A percentile compares a stretch with the other conserved stretches of the same genome.
These are phyloP conservation scores for Nymphicus hollandicus DNA, from an alignment of 2,113 vertebrate species.

Conservation along the genomic window DNA sequence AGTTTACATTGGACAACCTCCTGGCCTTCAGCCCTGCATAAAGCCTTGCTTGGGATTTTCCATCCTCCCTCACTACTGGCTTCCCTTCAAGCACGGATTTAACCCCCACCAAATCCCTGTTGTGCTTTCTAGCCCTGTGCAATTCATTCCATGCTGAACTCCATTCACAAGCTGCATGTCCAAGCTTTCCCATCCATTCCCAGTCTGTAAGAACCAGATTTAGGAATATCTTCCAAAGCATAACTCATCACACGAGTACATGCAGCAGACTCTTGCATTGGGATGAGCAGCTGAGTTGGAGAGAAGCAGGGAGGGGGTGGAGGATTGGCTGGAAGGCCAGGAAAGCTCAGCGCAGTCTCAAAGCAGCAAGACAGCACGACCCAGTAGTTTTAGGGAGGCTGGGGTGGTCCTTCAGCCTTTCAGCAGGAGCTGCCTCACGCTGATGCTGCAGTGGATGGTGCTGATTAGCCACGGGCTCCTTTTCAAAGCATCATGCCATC, in stretches of 20 bases:
- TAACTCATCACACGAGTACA: background rate
- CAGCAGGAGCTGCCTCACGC: background rate
- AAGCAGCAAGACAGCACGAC: background rate
- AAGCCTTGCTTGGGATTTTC: background rate
- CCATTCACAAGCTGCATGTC: background rate
- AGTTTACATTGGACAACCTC: background rate
- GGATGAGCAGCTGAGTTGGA: background rate
- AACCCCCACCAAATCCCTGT: background rate
- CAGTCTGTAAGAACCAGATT: background rate
- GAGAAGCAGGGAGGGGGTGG: background rate
- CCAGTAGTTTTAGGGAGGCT: background rate
- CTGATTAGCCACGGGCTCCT: background rate
- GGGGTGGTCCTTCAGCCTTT: background rate
- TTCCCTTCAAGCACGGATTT: background rate
- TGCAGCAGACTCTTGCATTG: background rate
- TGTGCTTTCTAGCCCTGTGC: background rate
- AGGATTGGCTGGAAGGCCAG: background rate
- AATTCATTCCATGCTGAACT: background rate
- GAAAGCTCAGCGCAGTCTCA: background rate
- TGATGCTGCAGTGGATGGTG: background rate
- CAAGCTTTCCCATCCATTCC: background rate
- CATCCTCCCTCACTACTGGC: background rate
- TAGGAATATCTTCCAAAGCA: background rate
- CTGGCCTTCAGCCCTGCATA: background rate
- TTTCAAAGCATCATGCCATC: background rate